A percentile compares a stretch with the other conserved stretches of the same genome.
These are phyloP conservation scores for Mungos mungo DNA, from an alignment of 2,113 vertebrate genomes.

Conservation along the genomic window DNA sequence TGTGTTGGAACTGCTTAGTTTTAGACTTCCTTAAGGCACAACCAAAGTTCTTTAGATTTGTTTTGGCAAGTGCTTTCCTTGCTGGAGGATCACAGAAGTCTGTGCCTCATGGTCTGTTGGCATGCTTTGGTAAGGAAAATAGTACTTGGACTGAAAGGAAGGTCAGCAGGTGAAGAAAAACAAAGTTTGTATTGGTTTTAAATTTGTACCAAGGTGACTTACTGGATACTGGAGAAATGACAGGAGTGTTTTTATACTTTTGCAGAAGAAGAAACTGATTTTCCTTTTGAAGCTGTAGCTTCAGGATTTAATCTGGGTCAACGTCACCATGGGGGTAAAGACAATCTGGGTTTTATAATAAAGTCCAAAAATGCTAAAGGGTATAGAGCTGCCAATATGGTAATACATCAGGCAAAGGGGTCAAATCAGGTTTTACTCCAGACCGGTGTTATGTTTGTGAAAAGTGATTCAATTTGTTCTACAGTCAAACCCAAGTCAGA, in stretches of 20 bases:
- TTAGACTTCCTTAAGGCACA: conserved; percentile 26
- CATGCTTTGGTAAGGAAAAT: background rate
- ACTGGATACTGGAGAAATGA: conserved; percentile 37
- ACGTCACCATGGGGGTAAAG: background rate
- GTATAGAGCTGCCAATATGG: background rate
- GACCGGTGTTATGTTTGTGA: background rate
- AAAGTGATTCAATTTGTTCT: conserved; percentile 7
- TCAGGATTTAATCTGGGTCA: background rate
- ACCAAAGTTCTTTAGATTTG: conserved; percentile 11
- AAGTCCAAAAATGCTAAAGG: conserved; percentile 16
- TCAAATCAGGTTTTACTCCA: background rate
- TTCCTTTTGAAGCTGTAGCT: background rate
- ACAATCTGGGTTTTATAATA: background rate
- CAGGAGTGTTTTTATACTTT: background rate
- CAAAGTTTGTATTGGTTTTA: conserved; percentile 37
- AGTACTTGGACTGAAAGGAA: conserved; percentile 34
- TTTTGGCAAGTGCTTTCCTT: conserved; percentile 44
- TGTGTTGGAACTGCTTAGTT: background rate
- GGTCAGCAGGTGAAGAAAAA: conserved; percentile 20
- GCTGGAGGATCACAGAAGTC: background rate
- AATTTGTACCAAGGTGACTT: conserved; percentile 37
- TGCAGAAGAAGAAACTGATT: background rate
- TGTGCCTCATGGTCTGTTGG: background rate
- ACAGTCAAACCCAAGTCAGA: conserved; percentile 27
- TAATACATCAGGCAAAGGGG: background rate